Percentiles rank a stretch among this genome's conserved stretches.
Conservation (phyloP, 2,113 vertebrate species). For the Malurus melanocephalus region DNA sequence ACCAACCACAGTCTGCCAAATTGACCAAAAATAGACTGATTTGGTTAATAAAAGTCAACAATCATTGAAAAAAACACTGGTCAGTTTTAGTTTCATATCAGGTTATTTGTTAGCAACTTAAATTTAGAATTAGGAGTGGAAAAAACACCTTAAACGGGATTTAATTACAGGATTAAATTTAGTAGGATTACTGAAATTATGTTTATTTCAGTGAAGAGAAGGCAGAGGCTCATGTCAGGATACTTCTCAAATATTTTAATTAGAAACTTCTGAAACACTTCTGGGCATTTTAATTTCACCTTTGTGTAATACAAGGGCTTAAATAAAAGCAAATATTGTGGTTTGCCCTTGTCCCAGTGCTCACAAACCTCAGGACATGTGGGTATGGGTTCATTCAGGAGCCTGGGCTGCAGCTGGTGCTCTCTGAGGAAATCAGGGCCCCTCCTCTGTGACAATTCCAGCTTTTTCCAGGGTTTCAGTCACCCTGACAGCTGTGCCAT, state of each 20-base stretch:
- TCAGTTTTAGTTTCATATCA: not conserved
- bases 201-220: not conserved
- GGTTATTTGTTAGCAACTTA: not conserved
- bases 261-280: not conserved
- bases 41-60: not conserved
- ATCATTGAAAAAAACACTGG: fast-evolving
- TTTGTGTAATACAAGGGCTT: not conserved
- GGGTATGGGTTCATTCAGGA: not conserved
- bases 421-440: not conserved
- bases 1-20: not conserved
- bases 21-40: not conserved
- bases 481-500: not conserved
- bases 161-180: not conserved
- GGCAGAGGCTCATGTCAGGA: not conserved
- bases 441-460: not conserved
- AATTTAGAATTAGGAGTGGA: not conserved
- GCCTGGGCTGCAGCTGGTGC: not conserved
- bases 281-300: not conserved
- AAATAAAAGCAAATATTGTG: not conserved
- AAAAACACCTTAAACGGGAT: not conserved
- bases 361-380: fast-evolving
- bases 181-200: not conserved
- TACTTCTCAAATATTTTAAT: not conserved
- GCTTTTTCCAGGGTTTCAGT: not conserved
- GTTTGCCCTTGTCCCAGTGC: not conserved